Base-by-base conservation (phyloP, 2,888 invertebrate species). In the Galeruca laticollis region DNA sequence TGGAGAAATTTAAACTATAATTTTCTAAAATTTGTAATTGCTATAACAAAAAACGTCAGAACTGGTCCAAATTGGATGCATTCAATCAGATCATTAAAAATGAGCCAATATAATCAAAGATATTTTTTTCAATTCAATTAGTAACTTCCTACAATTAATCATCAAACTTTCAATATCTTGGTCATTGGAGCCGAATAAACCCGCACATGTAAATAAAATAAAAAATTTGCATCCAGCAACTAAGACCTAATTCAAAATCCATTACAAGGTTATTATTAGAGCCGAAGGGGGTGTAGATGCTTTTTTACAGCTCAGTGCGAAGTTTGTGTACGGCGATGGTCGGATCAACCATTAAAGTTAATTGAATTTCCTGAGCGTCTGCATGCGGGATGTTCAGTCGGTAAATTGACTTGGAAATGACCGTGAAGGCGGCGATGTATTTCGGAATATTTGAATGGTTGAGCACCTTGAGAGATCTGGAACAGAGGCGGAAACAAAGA, bases 341-440 rank as follows among this genome's bases (percentile, higher is more conserved):
- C 75, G 84, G 83, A 84, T 85, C 85, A 83, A 83, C 86, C 86
- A 87, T 87, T 87, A 87, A 87, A 87, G 86, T 87, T 87, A 87
- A 87, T 87, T 87, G 87, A 87, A 87, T 87, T 87, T 86, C 85
- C 86, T 84, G 79, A 79, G 83, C 83, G 84, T 83, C 84, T 83
- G 83, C 84, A 83, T 83, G 83, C 82, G 82, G 82, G 81, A 83
- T 83, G 83, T 82, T 82, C 83, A 84, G 82, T 83, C 84, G 82
- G 84, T 84, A 84, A 85, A 85, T 86, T 85, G 86, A 86, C 85
- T 85, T 84, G 84, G 85, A 85, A 85, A 85, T 85, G 84, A 85
- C 84, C 84, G 81, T 80, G 82, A 78, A 82, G 81, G 80, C 81
- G 82, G 81, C 82, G 80, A 83, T 82, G 83, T 83, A 82, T 82